Evolutionary conservation across 2,113 vertebrate genomes (phyloP), one percentile per base, ranked within the genome.

Genomic region (Zapornia atra): DNA sequence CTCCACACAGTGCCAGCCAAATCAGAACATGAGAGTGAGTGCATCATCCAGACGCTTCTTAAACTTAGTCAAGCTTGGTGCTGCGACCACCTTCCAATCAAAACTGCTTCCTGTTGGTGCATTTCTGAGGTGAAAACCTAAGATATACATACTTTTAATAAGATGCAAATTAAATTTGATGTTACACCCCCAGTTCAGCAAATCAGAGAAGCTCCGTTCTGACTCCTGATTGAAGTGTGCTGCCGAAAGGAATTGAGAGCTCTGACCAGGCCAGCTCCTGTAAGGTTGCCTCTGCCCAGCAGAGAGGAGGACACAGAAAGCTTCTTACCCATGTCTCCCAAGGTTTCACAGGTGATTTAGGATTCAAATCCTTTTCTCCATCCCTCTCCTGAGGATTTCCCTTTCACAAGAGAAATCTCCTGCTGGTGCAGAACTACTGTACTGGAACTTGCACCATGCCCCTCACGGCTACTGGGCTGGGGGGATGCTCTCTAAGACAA

Each of bases 221-320:
- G 38, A 26, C 29, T 68, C n/a, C n/a, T n/a, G 5, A 5, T 38
- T 0, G 0, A 73, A 50, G 24, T 3, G 3, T 17, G 40, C 51
- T 70, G 46, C n/a, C 0, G 0, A 94, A 84, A 60, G 2, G 0
- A 0, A 0, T 63, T 13, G 9, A 7, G 29, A n/a, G 25, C 0
- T 0, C 40, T 57, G 61, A 8, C 34, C 26, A 26, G 33, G 20
- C 28, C 12, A 8, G 17, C 7, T 84, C 36, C 31, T 42, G 6
- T 6, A n/a, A 70, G 46, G 24, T 28, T 77, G 50, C 33, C 60
- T 36, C 64, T 22, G 40, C 2, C 1, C 20, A 21, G 11, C 33
- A 64, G 22, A 44, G 5, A 22, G 61, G 29, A 82, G 25, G 51
- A 28, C 48, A 61, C 46, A 46, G 38, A 38, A 56, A 91, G 40